These are phyloP conservation scores for Melanotaenia parkinsoni DNA, from an alignment of 2,797 vertebrate genomes.

Conservation along the genomic window DNA sequence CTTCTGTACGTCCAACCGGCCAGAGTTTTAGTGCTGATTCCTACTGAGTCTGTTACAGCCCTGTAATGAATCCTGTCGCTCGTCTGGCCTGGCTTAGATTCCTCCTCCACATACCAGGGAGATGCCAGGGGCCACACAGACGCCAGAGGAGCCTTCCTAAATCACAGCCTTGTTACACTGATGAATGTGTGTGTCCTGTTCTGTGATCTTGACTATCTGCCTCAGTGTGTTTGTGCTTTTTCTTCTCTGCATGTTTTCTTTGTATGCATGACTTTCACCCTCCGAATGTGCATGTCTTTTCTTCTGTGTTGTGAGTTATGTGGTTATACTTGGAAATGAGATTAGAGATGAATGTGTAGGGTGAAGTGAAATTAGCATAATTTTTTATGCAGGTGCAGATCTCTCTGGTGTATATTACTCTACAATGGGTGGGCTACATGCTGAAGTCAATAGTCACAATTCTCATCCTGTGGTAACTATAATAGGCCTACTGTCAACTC, in stretches of 20 bases:
- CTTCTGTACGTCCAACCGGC: constrained; percentile 49
- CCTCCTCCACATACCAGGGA: constrained; percentile 83
- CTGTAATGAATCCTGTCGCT: constrained; percentile 82
- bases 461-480: constrained; percentile 70
- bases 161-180: constrained; percentile 85
- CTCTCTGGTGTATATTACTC: constrained; percentile 55
- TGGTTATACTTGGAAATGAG: constrained; percentile 56
- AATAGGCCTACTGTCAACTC: constrained; percentile 76
- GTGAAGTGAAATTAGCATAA: constrained; percentile 54
- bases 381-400: constrained; percentile 61
- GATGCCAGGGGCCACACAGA: constrained; percentile 83
- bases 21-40: constrained; percentile 70
- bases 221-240: constrained; percentile 62
- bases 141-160: constrained; percentile 84
- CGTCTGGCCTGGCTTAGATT: constrained; percentile 79
- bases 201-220: constrained; percentile 78
- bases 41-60: constrained; percentile 73
- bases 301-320: constrained; percentile 40
- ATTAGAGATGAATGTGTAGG: constrained; percentile 55
- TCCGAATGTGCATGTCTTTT: constrained; percentile 33
- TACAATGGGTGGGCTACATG: constrained; percentile 53
- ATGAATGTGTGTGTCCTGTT: constrained; percentile 81
- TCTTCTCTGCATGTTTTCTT: constrained; percentile 62
- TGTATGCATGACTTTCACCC: constrained; percentile 43
- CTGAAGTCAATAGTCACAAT: constrained; percentile 72